Evolutionary conservation across 2,113 vertebrate species (phyloP).

Genomic region (Corythaeola cristata): DNA sequence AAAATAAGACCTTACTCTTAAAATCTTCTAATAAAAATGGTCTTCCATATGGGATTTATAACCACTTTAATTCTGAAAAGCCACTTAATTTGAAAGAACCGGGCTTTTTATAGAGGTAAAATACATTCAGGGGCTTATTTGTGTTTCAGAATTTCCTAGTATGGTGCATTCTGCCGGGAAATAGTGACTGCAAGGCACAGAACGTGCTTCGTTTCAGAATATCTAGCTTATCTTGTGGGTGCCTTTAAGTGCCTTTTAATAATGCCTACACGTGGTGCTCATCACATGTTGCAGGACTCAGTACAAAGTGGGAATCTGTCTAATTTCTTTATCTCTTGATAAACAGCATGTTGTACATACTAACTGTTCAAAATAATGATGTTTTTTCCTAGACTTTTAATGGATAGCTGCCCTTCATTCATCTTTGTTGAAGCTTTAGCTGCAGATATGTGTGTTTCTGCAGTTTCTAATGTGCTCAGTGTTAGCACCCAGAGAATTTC

Average conservation of each 20-base stretch:
- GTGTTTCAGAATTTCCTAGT: background rate
- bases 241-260: background rate
- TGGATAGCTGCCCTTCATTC: background rate
- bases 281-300: background rate
- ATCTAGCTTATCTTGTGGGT: background rate
- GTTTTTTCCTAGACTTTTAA: background rate
- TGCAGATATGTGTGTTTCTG: background rate
- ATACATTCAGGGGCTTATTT: background rate
- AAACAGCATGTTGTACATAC: background rate
- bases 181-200: background rate
- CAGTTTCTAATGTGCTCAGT: background rate
- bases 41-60: conserved; percentile 21
- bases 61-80: background rate
- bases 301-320: background rate
- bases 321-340: background rate
- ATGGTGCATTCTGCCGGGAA: background rate
- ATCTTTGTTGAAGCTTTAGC: background rate
- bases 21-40: conserved; percentile 9
- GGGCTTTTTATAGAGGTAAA: background rate
- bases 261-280: background rate
- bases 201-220: background rate
- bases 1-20: background rate
- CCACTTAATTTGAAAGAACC: background rate
- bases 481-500: background rate
- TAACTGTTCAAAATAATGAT: background rate